Base-by-base conservation (phyloP, 2,113 vertebrate species). In the Ivindomyrus marchei region DNA sequence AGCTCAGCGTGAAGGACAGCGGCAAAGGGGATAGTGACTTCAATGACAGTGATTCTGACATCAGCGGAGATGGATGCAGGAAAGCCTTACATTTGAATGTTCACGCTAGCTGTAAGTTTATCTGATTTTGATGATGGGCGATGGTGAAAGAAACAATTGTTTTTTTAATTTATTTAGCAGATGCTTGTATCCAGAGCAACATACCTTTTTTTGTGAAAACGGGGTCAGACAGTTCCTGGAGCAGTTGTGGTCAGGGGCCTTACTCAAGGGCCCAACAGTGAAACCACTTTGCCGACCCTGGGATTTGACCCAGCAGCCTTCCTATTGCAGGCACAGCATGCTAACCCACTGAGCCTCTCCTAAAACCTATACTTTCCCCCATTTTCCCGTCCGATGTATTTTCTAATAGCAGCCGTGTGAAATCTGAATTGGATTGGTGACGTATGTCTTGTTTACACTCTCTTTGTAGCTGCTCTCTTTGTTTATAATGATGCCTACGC, bases 1-100 rank as follows among this genome's bases (percentile, higher is more conserved):
- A 97, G 91, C 93, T 95, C 93, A 96, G 94, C 87, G 74, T 96
- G 94, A 97, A 97, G 94, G 96, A 95, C 93, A 97, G 94, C 11
- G 95, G 95, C 24, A 96, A 95, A 96, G 92, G 95, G 93, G 94
- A 96, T 90, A 95, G 95, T 50, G 95, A 96, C 92, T 96, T 94
- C 92, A 97, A 96, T 62, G 96, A 96, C 92, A 96, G 94, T 8
- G 94, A 94, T 93, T 97, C 94, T 11, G 92, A 94, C 89, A 91
- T 91, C 91, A 95, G 94, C 19, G 92, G 93, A n/a, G 94, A 95
- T 27, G 94, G 91, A 88, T 91, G 93, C 49, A 96, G 93, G 90
- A 96, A 77, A 49, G 21, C 27, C 46, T 47, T 74, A 24, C 58
- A 31, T 45, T 50, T 77, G n/a, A 86, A 49, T 5, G 83, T 52